Evolutionary conservation across 2,797 vertebrate species (phyloP).

Genomic region (Syngnathus rostellatus): DNA sequence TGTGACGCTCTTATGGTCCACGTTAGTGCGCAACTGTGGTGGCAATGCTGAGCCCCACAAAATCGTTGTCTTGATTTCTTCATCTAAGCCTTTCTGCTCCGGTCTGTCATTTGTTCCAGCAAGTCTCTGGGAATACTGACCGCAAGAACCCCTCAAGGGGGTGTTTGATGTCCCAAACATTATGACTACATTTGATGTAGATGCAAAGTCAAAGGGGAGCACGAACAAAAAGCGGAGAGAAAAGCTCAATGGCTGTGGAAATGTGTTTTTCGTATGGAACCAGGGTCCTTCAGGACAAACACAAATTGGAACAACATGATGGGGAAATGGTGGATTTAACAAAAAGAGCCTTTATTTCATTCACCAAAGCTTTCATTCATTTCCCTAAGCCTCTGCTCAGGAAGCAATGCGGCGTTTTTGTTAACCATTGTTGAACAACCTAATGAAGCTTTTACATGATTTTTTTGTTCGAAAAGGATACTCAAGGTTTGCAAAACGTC

Average conservation of each 20-base stretch:
- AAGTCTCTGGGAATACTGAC: constrained; percentile 60
- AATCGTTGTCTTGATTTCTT: constrained; percentile 32
- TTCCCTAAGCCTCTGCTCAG: constrained; percentile 10
- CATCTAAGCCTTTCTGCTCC: constrained; percentile 52
- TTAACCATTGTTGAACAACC: background rate
- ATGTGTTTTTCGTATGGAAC: constrained; percentile 63
- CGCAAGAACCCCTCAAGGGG: constrained; percentile 46
- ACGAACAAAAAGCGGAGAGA: constrained; percentile 20
- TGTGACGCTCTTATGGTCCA: constrained; percentile 3
- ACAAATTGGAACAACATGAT: constrained; percentile 69
- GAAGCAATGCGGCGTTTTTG: background rate
- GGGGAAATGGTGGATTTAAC: constrained; percentile 59
- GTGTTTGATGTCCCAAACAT: constrained; percentile 7
- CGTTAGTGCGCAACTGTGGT: constrained; percentile 18
- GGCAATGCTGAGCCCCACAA: constrained; percentile 32
- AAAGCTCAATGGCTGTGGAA: constrained; percentile 43
- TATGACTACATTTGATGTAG: constrained; percentile 13
- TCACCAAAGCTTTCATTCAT: constrained; percentile 27
- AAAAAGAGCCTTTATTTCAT: constrained; percentile 51
- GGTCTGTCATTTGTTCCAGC: constrained; percentile 65
- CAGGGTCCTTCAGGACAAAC: constrained; percentile 55
- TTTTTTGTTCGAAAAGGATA: too few relatives aligned
- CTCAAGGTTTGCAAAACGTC: too few relatives aligned
- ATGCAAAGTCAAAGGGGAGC: constrained; percentile 7
- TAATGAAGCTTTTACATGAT: background rate